Evolutionary conservation across 2,113 vertebrate genomes (phyloP).

Genomic region (Sebastes fasciatus): DNA sequence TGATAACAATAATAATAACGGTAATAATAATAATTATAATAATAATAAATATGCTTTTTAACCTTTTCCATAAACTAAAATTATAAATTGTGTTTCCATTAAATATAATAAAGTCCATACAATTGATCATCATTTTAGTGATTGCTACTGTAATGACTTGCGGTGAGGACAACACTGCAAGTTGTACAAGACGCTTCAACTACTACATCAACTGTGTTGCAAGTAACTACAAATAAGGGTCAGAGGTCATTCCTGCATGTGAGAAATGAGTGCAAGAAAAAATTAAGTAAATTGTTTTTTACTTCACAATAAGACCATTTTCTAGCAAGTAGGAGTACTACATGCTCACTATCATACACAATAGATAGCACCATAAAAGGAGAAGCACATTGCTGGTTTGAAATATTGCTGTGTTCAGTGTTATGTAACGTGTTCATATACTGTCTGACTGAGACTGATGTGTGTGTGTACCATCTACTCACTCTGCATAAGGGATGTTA

Average conservation of each 20-base stretch:
- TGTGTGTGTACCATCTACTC: constrained; percentile 50
- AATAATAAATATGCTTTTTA: neutral
- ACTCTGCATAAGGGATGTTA: constrained; percentile 58
- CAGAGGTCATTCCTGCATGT: neutral
- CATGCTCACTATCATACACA: neutral
- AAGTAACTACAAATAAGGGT: neutral
- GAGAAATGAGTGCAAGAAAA: neutral
- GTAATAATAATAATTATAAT: no score
- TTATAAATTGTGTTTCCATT: neutral
- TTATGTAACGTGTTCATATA: neutral
- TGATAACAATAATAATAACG: neutral
- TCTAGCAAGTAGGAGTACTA: neutral
- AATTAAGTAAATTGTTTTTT: neutral
- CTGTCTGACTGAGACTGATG: neutral
- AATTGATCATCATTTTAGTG: neutral
- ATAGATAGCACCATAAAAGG: neutral
- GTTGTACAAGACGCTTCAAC: neutral
- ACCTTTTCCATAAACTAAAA: neutral
- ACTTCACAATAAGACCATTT: neutral
- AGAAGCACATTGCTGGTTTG: neutral
- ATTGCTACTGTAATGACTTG: neutral
- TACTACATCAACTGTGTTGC: neutral
- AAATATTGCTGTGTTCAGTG: no score
- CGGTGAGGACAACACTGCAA: no score
- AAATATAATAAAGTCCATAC: neutral